These are phyloP conservation scores for Aphis gossypii DNA, from an alignment of 1,140 invertebrate species.

Conservation along the genomic window DNA sequence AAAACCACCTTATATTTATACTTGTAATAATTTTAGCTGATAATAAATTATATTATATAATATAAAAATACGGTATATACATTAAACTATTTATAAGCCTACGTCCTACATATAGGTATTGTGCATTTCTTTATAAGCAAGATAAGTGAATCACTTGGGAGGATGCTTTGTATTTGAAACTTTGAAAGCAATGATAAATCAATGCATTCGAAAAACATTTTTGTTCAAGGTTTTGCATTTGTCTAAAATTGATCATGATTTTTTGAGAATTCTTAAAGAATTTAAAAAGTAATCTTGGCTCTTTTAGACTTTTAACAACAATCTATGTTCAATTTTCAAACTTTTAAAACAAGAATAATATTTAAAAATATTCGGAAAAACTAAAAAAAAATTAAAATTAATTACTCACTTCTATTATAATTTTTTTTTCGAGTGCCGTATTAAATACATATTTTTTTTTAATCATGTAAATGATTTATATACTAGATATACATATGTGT, in stretches of 20 bases:
- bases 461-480: not conserved
- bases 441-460: not conserved
- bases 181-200: conserved; percentile 18
- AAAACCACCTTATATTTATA: not conserved
- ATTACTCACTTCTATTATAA: not conserved
- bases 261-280: not conserved
- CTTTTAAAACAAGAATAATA: not conserved
- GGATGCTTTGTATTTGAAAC: not conserved
- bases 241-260: not conserved
- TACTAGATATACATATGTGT: not conserved
- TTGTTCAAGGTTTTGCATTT: not conserved
- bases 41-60: not conserved
- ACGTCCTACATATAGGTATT: not conserved
- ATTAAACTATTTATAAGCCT: too few relatives aligned
- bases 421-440: too few relatives aligned
- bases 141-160: conserved; percentile 14
- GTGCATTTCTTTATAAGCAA: not conserved
- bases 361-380: not conserved
- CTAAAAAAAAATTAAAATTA: not conserved
- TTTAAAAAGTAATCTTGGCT: not conserved
- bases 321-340: not conserved
- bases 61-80: not conserved
- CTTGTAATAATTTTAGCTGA: not conserved
- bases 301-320: not conserved
- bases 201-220: not conserved